A percentile compares a stretch with the other conserved stretches of the same genome.
Conservation (phyloP, 2,113 vertebrate genomes). For the Microtus pennsylvanicus region DNA sequence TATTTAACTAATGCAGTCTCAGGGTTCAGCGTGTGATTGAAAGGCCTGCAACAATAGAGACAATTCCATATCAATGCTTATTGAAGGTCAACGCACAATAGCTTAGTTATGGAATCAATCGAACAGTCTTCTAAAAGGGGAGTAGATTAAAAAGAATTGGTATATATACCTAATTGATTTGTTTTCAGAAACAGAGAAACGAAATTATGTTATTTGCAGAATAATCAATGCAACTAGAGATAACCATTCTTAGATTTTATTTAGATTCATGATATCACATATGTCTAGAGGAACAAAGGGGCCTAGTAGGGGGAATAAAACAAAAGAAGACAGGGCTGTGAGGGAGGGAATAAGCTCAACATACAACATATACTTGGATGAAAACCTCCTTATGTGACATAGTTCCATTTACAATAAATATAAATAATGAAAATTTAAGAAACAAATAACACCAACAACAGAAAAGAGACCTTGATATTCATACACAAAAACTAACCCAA, state of each 20-base stretch:
- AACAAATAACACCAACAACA: not conserved
- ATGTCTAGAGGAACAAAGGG: not conserved
- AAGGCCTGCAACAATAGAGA: not conserved
- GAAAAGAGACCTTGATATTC: not conserved
- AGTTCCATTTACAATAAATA: not conserved
- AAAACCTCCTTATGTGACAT: not conserved
- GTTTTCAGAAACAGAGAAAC: not conserved
- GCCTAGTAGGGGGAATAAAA: not conserved
- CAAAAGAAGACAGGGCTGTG: not conserved
- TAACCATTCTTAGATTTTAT: not conserved
- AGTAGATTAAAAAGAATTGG: not conserved
- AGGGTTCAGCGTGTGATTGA: not conserved
- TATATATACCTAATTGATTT: not conserved
- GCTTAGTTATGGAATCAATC: not conserved
- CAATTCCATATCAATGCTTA: not conserved
- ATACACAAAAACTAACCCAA: not conserved
- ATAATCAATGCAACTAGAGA: not conserved
- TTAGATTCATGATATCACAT: not conserved
- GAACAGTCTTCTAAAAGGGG: not conserved
- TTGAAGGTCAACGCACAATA: not conserved
- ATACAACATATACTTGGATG: not conserved
- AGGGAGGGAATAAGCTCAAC: not conserved
- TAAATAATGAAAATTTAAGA: not conserved
- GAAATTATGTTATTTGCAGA: not conserved
- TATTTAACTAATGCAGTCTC: not conserved